Evolutionary conservation across 2,888 invertebrate species (phyloP).

Genomic region (Apeira syringaria): DNA sequence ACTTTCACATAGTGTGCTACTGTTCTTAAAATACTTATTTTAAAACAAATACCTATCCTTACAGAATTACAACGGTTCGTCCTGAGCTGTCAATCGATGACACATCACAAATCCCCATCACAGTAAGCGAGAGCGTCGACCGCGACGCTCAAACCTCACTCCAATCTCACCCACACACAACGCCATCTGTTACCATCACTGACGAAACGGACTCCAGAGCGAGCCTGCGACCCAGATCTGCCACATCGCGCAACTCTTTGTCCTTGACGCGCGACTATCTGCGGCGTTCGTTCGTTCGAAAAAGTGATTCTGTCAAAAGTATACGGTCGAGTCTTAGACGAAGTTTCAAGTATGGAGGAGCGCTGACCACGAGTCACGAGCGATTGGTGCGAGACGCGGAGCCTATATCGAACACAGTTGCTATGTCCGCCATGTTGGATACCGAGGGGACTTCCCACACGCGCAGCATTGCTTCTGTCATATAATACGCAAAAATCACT

Average conservation of each 20-base stretch:
- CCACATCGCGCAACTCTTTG: slow-evolving; percentile 58
- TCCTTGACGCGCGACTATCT: slow-evolving; percentile 64
- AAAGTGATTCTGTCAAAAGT: slow-evolving; percentile 70
- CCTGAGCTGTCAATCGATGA: slow-evolving; percentile 52
- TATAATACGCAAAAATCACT: no score
- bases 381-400: slow-evolving; percentile 84
- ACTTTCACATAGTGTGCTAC: no score
- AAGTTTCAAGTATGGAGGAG: slow-evolving; percentile 71
- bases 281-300: slow-evolving; percentile 67
- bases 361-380: slow-evolving; percentile 79
- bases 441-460: slow-evolving; percentile 51
- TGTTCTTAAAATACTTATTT: no score
- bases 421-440: slow-evolving; percentile 69
- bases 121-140: slow-evolving; percentile 70
- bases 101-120: slow-evolving; percentile 64
- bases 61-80: slow-evolving; percentile 65
- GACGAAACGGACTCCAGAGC: slow-evolving; percentile 56
- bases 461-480: slow-evolving; percentile 66
- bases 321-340: slow-evolving; percentile 69
- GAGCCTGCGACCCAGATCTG: slow-evolving; percentile 41
- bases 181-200: slow-evolving; percentile 57
- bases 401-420: slow-evolving; percentile 81
- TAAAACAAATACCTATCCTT: no score
- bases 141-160: slow-evolving; percentile 38
- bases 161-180: slow-evolving; percentile 45